Conservation (phyloP, 2,113 vertebrate species). For the Mormyrus lacerda region DNA sequence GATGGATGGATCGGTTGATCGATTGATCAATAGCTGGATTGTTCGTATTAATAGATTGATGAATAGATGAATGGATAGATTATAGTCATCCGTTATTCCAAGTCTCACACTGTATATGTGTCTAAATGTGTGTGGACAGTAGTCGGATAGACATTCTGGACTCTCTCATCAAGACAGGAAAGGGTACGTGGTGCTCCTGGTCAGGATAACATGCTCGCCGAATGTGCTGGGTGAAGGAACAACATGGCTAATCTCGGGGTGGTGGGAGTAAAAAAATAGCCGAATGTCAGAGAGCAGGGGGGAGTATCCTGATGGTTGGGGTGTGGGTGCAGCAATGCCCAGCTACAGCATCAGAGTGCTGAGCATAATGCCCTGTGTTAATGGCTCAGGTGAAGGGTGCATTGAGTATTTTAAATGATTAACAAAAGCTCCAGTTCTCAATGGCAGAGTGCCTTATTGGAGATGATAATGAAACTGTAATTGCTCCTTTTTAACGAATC, state of each 20-base stretch:
- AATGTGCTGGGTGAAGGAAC: neutral
- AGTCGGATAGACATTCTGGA: neutral
- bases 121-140: neutral
- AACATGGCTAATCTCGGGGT: neutral
- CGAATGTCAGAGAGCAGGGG: neutral
- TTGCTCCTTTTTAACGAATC: slow-evolving; percentile 15
- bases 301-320: neutral
- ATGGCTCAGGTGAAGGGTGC: neutral
- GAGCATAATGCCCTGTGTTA: slow-evolving; percentile 1
- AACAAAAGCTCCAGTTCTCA: slow-evolving; percentile 9
- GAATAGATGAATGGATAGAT: neutral
- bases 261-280: neutral
- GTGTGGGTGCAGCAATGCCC: neutral
- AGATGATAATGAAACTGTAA: slow-evolving; percentile 19
- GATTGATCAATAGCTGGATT: neutral
- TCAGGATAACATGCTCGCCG: neutral
- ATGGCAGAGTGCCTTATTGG: neutral
- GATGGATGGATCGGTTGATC: neutral
- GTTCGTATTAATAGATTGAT: neutral
- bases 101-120: neutral
- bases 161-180: neutral
- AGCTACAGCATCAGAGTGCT: neutral
- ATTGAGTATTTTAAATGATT: slow-evolving; percentile 4
- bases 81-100: neutral
- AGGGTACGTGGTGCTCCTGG: neutral